phyloP scores from a whole-genome alignment of 2,113 vertebrate species.

The Lasiurus borealis region DNA sequence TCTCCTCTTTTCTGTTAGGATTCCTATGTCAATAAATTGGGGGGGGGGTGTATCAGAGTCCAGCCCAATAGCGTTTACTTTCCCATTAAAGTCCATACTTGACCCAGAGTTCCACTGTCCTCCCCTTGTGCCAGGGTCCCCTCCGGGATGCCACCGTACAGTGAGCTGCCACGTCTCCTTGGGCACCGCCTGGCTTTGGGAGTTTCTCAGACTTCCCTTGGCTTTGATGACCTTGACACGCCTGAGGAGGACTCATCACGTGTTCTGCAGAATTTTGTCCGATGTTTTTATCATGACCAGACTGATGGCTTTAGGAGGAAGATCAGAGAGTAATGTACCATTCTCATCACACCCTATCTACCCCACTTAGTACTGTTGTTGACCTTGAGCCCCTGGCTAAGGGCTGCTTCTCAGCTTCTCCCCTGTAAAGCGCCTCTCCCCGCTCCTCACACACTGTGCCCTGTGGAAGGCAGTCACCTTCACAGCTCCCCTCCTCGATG shows the following conservation, averaged over 20 bases:
- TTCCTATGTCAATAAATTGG: neutral
- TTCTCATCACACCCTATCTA: neutral
- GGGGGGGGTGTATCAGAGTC: neutral
- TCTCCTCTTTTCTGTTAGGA: neutral
- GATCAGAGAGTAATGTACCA: neutral
- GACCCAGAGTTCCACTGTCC: neutral
- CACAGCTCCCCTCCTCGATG: neutral
- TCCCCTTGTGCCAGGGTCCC: neutral
- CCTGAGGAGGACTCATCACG: neutral
- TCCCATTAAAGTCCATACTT: neutral
- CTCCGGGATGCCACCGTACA: neutral
- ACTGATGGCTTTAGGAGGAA: neutral
- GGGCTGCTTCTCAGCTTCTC: neutral
- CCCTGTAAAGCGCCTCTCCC: neutral
- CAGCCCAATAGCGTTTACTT: neutral
- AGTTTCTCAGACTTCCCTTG: neutral
- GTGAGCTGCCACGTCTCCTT: neutral
- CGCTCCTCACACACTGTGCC: neutral
- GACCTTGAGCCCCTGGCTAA: neutral
- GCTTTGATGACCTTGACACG: neutral
- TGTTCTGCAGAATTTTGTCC: neutral
- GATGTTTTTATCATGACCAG: neutral
- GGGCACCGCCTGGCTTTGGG: neutral
- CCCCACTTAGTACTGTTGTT: neutral
- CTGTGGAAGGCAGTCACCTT: neutral